Conservation (phyloP, 23 tunicate genomes). For the Trididemnum clinides region DNA sequence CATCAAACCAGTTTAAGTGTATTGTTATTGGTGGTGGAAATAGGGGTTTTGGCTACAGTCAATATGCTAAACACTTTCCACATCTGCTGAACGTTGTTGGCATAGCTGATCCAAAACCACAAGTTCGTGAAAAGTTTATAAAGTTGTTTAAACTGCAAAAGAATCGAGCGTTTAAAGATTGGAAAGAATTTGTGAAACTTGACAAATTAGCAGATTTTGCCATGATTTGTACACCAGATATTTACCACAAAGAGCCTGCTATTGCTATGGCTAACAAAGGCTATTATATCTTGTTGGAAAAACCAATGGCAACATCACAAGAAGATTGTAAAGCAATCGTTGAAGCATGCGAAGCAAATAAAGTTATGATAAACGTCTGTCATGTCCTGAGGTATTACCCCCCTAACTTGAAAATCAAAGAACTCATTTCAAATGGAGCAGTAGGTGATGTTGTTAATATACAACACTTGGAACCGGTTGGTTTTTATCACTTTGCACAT, state of each 20-base stretch:
- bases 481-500: conserved; percentile 72
- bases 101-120: conserved; percentile 48
- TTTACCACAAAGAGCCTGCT: conserved; percentile 56
- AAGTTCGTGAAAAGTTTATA: conserved; percentile 23
- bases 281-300: conserved; percentile 72
- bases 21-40: conserved; percentile 69
- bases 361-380: conserved; percentile 61
- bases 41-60: conserved; percentile 44
- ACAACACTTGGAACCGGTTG: conserved; percentile 84
- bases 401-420: conserved; percentile 62
- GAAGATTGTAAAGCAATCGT: conserved; percentile 60
- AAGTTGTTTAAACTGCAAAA: conserved; percentile 18
- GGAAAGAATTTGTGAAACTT: conserved; percentile 31
- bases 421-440: conserved; percentile 60
- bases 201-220: conserved; percentile 76
- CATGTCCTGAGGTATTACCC: conserved; percentile 79
- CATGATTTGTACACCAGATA: conserved; percentile 70
- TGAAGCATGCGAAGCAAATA: conserved; percentile 39
- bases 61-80: conserved; percentile 65
- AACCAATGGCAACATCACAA: conserved; percentile 75
- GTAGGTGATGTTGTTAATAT: conserved; percentile 68
- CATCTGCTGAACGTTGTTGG: conserved; percentile 65
- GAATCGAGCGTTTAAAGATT: conserved; percentile 33
- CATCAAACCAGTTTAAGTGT: conserved; percentile 21
- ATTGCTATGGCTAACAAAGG: conserved; percentile 55